Evolutionary conservation across 2,888 invertebrate species (phyloP).

Genomic region (Steinernema hermaphroditum): DNA sequence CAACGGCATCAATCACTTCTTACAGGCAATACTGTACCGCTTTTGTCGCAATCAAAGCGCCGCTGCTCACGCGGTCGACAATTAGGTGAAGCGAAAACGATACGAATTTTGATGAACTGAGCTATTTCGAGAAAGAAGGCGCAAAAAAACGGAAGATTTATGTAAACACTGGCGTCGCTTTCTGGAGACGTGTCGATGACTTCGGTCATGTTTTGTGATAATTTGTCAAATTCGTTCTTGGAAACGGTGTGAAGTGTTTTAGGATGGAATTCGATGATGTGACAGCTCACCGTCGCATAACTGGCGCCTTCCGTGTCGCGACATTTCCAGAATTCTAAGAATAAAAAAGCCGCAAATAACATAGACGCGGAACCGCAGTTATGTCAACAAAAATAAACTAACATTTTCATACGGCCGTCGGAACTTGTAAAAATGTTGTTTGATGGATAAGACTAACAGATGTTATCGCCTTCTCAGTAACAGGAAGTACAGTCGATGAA

Average conservation of each 20-base stretch:
- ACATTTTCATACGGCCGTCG: too few species aligned
- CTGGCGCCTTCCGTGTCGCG: not conserved
- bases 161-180: not conserved
- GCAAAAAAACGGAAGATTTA: not conserved
- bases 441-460: too few species aligned
- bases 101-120: not conserved
- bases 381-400: too few species aligned
- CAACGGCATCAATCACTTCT: slow-evolving; percentile 4
- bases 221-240: not conserved
- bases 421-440: too few species aligned
- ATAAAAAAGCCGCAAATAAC: too few species aligned
- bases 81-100: slow-evolving; percentile 20
- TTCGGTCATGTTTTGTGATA: slow-evolving; percentile 2
- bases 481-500: too few species aligned
- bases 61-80: not conserved
- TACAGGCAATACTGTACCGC: slow-evolving; percentile 19
- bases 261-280: not conserved
- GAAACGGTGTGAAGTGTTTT: not conserved
- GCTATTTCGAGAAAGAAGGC: not conserved
- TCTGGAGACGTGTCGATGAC: not conserved
- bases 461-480: too few species aligned
- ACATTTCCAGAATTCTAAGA: too few species aligned
- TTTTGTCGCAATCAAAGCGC: slow-evolving; percentile 7
- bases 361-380: too few species aligned
- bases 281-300: not conserved